Conservation (phyloP, 2,797 vertebrate genomes). For the Gymnothorax reevesii region DNA sequence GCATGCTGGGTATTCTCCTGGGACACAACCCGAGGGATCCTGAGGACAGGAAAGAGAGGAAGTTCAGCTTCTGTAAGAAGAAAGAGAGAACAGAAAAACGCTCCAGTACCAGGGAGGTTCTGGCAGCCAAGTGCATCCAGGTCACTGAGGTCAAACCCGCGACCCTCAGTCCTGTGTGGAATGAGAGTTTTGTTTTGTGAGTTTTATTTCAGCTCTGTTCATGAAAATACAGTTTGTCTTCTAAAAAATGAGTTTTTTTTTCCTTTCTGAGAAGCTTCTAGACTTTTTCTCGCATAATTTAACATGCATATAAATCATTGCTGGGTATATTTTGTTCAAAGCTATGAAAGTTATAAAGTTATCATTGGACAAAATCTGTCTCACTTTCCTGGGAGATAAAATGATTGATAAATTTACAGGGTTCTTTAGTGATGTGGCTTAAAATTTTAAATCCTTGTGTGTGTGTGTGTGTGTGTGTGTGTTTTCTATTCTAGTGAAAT, state of each 20-base stretch:
- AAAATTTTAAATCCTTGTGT: background rate
- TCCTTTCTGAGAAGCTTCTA: background rate
- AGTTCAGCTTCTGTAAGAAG: conserved; percentile 84
- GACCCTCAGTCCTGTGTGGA: conserved; percentile 88
- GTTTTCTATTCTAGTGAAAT: conserved; percentile 74
- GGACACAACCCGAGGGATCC: conserved; percentile 75
- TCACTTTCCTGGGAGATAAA: background rate
- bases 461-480: background rate
- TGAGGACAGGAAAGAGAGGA: conserved; percentile 81
- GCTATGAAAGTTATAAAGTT: background rate
- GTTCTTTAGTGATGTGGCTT: too few species aligned
- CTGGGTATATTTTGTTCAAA: background rate
- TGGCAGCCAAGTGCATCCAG: conserved; percentile 82
- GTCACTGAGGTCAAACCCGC: conserved; percentile 87
- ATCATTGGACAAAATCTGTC: background rate
- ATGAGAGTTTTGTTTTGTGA: conserved; percentile 88
- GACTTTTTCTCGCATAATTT: background rate
- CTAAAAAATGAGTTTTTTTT: background rate
- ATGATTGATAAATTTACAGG: background rate
- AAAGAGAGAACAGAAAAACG: conserved; percentile 81
- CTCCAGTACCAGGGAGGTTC: conserved; percentile 74
- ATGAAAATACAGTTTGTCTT: background rate
- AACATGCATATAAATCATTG: background rate
- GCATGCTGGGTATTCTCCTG: conserved; percentile 88
- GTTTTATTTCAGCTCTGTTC: conserved; percentile 41